phyloP scores from a whole-genome alignment of 2,113 vertebrate species.

The Struthio camelus region DNA sequence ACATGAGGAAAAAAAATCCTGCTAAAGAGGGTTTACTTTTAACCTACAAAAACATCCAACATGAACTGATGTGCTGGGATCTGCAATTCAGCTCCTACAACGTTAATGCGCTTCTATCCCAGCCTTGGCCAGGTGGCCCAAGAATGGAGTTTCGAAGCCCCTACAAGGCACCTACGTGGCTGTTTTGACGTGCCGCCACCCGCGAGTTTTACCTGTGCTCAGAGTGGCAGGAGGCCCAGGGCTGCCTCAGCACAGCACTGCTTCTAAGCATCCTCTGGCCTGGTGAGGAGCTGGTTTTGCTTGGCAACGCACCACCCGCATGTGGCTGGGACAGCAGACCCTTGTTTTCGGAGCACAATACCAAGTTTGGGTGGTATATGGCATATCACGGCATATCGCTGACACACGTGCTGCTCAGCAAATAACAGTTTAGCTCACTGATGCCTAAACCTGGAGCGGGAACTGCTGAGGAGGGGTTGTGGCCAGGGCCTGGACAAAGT shows the following conservation, averaged over 20 bases:
- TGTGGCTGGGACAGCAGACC: not conserved
- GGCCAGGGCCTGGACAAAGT: not conserved
- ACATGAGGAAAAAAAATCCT: not conserved
- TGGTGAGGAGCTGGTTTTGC: not conserved
- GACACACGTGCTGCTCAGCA: not conserved
- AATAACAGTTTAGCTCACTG: not conserved
- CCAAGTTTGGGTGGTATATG: not conserved
- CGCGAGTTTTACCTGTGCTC: fast-evolving
- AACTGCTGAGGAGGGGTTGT: not conserved
- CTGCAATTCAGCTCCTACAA: not conserved
- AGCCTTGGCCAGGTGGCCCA: not conserved
- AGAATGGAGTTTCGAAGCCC: not conserved
- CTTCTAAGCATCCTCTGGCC: not conserved
- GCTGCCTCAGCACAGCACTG: not conserved
- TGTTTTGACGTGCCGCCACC: fast-evolving
- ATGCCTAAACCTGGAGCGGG: not conserved
- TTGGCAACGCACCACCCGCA: not conserved
- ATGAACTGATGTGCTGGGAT: fast-evolving
- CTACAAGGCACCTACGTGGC: fast-evolving
- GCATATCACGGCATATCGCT: not conserved
- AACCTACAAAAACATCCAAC: not conserved
- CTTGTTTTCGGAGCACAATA: not conserved
- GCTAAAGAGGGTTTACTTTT: not conserved
- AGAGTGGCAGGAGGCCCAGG: not conserved
- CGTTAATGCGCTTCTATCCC: not conserved